These are phyloP conservation scores for Cisticola juncidis DNA, from an alignment of 2,113 vertebrate species.

Conservation along the genomic window DNA sequence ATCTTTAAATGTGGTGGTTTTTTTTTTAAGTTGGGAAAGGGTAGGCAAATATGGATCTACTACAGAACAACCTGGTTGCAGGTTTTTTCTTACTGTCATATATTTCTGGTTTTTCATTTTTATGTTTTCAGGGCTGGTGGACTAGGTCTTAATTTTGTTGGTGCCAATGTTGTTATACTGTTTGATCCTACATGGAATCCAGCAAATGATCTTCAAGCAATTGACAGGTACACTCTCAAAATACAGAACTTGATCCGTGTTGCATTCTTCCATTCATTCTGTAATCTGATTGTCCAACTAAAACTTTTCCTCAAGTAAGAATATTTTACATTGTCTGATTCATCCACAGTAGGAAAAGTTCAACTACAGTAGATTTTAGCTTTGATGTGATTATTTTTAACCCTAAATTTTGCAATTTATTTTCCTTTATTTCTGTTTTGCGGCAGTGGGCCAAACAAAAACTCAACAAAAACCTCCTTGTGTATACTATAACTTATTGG, in stretches of 20 bases:
- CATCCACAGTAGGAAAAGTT: background rate
- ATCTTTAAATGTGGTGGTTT: background rate
- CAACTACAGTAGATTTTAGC: background rate
- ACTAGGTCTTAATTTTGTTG: slow-evolving; percentile 94
- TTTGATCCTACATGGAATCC: slow-evolving; percentile 99
- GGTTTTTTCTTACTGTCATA: background rate
- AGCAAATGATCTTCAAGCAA: slow-evolving; percentile 95
- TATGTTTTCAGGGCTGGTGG: slow-evolving; percentile 86
- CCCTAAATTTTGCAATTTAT: background rate
- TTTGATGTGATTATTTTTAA: background rate
- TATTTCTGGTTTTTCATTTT: background rate
- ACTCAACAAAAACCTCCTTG: background rate
- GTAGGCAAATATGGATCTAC: background rate
- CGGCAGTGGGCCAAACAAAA: background rate
- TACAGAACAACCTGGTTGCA: background rate
- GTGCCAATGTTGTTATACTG: slow-evolving; percentile 92
- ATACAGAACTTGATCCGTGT: background rate
- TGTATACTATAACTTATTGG: background rate
- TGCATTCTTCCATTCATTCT: background rate
- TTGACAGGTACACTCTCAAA: slow-evolving; percentile 84
- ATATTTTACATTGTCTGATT: background rate
- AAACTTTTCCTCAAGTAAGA: background rate
- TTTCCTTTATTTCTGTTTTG: background rate
- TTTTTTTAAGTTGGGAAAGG: background rate
- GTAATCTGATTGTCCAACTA: background rate